Evolutionary conservation across 2,113 vertebrate species (phyloP).

Genomic region (Thomomys bottae): DNA sequence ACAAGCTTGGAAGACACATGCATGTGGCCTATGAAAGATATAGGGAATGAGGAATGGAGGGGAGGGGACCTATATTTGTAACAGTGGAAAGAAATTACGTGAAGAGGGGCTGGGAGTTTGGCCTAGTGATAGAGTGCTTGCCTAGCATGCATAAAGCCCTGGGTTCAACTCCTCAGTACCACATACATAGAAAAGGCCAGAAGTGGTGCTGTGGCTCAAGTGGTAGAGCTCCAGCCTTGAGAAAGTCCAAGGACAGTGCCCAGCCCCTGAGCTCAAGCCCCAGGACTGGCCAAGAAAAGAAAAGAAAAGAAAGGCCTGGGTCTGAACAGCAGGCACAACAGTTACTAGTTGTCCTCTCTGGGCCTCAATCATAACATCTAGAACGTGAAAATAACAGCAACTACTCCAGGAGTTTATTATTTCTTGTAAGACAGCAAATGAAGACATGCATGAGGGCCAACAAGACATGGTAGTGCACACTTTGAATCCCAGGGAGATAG

Average conservation of each 20-base stretch:
- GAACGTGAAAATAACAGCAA: background rate
- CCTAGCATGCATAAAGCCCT: no score
- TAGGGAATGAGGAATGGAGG: background rate
- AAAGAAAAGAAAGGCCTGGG: background rate
- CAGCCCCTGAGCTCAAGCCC: no score
- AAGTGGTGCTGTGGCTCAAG: no score
- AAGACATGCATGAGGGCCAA: background rate
- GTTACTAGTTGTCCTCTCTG: background rate
- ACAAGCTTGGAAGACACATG: background rate
- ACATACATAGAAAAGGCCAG: no score
- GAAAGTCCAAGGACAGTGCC: no score
- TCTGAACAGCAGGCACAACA: background rate
- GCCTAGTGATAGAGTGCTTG: no score
- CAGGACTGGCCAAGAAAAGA: no score
- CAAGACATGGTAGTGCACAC: no score
- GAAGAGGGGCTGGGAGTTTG: no score
- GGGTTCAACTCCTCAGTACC: no score
- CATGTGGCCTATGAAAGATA: fast-evolving
- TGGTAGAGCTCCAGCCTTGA: no score
- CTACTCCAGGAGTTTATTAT: background rate
- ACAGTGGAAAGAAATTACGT: background rate
- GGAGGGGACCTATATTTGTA: background rate
- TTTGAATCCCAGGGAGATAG: no score
- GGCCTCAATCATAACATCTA: background rate
- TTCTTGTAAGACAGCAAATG: background rate